Percentiles rank a stretch among this genome's conserved stretches.
These are phyloP conservation scores for Siniperca knerii DNA, from an alignment of 2,113 vertebrate genomes.

Conservation along the genomic window DNA sequence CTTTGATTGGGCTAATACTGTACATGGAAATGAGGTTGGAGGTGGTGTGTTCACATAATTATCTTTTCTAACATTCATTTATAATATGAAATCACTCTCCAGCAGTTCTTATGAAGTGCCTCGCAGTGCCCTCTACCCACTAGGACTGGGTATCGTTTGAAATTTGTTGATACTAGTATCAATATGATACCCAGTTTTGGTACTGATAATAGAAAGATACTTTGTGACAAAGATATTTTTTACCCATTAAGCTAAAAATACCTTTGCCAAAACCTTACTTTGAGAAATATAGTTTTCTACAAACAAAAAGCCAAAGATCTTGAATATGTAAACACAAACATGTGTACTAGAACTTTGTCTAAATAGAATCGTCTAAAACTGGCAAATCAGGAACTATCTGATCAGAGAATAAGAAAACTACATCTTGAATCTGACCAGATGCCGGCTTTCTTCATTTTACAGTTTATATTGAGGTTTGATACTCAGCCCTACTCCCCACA, in stretches of 20 bases:
- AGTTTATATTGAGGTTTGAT: background rate
- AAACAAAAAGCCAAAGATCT: background rate
- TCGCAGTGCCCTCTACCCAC: background rate
- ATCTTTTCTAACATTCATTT: background rate
- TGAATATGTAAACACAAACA: background rate
- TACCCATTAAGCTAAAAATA: background rate
- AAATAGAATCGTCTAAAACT: no score
- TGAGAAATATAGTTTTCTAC: background rate
- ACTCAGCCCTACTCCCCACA: background rate
- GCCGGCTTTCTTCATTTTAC: background rate
- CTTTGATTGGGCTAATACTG: background rate
- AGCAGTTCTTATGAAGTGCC: background rate
- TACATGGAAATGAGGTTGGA: background rate
- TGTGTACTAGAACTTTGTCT: background rate
- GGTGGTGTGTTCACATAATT: background rate
- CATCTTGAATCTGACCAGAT: background rate
- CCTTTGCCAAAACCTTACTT: no score
- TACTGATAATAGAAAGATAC: no score
- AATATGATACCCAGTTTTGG: no score
- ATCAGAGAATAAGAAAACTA: background rate
- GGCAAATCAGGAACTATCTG: background rate
- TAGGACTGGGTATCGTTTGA: no score
- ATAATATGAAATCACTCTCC: background rate
- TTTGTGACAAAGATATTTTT: no score
- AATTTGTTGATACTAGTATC: no score